Percentiles rank a stretch among this genome's conserved stretches.
Evolutionary conservation across 2,888 invertebrate genomes (phyloP).

Genomic region (Lordiphosa fenestrarum): DNA sequence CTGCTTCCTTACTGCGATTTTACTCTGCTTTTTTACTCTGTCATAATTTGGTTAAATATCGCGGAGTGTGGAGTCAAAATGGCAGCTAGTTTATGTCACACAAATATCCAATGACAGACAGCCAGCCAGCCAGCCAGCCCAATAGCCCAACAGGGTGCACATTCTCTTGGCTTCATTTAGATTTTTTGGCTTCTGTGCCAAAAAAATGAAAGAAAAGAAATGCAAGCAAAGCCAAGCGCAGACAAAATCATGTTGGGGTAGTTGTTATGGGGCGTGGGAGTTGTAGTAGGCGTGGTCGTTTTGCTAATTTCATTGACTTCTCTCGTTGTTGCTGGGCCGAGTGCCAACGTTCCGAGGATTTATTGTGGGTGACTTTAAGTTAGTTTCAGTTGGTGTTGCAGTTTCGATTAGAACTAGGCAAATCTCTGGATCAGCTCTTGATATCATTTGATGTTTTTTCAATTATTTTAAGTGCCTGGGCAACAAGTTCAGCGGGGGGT

Average conservation of each 20-base stretch:
- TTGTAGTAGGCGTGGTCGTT: constrained; percentile 33
- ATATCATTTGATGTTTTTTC: constrained; percentile 40
- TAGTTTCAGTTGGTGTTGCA: constrained; percentile 44
- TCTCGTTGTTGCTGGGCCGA: constrained; percentile 35
- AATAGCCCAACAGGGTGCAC: constrained; percentile 20
- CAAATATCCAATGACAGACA: constrained; percentile 66
- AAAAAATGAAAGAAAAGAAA: constrained; percentile 27
- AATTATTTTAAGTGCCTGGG: constrained; percentile 69
- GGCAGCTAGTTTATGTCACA: constrained; percentile 66
- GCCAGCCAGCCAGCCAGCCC: constrained; percentile 10
- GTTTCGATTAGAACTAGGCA: constrained; percentile 4
- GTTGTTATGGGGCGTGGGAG: constrained; percentile 23
- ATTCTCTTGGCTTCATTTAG: constrained; percentile 70
- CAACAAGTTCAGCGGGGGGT: constrained; percentile 48
- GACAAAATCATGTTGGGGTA: constrained; percentile 45
- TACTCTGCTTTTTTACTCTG: constrained; percentile 12
- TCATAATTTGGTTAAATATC: constrained; percentile 67
- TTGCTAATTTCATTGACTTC: constrained; percentile 68
- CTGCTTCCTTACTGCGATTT: neutral
- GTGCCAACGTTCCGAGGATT: constrained; percentile 41
- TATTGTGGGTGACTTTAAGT: constrained; percentile 24
- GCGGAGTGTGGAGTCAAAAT: constrained; percentile 15
- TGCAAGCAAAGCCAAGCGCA: constrained; percentile 35
- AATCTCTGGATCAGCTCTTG: neutral
- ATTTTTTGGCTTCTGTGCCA: constrained; percentile 72